phyloP scores from a whole-genome alignment of 2,888 invertebrate species.

The Nebria brevicollis region DNA sequence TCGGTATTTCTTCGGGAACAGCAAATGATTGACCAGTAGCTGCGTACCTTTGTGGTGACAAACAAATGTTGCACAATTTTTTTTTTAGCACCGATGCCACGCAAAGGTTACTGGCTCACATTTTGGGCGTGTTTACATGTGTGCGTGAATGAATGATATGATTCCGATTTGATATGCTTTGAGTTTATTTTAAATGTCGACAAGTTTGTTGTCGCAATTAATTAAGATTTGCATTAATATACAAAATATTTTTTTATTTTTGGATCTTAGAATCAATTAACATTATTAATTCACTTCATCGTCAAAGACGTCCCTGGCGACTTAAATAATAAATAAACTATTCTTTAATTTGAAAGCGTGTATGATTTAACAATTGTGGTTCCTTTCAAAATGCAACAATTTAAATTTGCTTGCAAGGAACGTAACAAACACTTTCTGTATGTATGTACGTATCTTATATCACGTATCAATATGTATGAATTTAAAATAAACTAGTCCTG shows the following conservation, averaged over 20 bases:
- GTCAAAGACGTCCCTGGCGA: too few relatives aligned
- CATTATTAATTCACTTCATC: too few relatives aligned
- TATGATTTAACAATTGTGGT: neutral
- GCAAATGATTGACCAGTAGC: slow-evolving; percentile 53
- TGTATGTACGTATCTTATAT: neutral
- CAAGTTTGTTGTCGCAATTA: neutral
- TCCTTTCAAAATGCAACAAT: neutral
- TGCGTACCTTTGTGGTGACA: slow-evolving; percentile 49
- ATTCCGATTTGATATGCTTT: neutral
- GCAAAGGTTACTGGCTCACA: slow-evolving; percentile 50
- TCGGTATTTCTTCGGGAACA: slow-evolving; percentile 55
- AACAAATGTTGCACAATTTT: slow-evolving; percentile 17
- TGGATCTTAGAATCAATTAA: too few relatives aligned
- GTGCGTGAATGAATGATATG: neutral
- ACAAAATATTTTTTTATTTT: neutral
- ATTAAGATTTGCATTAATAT: neutral
- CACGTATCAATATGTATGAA: neutral
- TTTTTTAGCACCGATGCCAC: neutral
- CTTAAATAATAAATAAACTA: too few relatives aligned
- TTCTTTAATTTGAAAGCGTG: neutral
- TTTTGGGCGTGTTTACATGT: slow-evolving; percentile 34
- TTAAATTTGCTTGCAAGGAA: neutral
- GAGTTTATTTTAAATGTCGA: neutral
- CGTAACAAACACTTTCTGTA: neutral
- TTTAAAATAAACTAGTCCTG: neutral